Evolutionary conservation across 2,888 invertebrate species (phyloP).

Genomic region (Trichopoda pennipes): DNA sequence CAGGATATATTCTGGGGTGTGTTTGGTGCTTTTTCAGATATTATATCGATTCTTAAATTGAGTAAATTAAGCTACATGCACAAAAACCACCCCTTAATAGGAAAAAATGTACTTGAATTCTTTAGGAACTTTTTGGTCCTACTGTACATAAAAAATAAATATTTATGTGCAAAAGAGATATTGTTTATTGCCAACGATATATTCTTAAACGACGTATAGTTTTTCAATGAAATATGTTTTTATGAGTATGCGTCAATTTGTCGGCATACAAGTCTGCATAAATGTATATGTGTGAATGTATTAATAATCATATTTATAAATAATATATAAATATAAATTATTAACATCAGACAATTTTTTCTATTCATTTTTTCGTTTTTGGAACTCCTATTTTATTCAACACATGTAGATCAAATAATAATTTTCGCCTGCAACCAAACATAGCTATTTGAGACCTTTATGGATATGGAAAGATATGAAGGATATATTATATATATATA

Average conservation of each 20-base stretch:
- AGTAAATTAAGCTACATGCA: no score
- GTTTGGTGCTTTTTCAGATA: no score
- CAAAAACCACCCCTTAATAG: no score
- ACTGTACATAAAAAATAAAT: neutral
- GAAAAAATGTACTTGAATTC: neutral
- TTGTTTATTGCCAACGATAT: constrained; percentile 50
- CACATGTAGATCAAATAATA: constrained; percentile 56
- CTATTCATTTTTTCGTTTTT: neutral
- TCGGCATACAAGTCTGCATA: neutral
- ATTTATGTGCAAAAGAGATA: constrained; percentile 4
- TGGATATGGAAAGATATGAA: neutral
- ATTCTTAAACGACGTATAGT: constrained; percentile 54
- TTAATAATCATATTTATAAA: constrained; percentile 33
- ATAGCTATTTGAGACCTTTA: neutral
- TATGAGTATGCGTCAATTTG: neutral
- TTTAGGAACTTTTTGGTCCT: neutral
- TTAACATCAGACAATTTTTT: constrained; percentile 49
- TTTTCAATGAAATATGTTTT: constrained; percentile 43
- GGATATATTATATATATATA: neutral
- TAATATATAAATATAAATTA: constrained; percentile 32
- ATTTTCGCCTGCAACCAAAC: constrained; percentile 33
- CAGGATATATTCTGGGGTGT: no score
- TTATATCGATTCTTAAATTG: no score
- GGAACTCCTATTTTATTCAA: constrained; percentile 5
- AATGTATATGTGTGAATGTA: neutral